Conservation (phyloP, 2,888 invertebrate genomes). For the Vanessa cardui region DNA sequence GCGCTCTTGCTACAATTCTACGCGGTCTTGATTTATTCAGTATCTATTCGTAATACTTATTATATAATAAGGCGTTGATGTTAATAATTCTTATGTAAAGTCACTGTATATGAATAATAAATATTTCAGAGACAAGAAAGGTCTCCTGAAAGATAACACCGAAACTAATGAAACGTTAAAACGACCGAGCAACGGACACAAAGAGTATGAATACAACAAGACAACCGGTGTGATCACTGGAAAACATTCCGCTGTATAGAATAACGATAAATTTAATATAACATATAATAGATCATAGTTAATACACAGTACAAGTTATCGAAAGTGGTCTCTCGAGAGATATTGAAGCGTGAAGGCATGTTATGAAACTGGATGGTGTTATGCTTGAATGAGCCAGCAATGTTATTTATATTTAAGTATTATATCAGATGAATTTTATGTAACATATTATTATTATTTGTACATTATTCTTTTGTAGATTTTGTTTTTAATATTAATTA, state of each 20-base stretch:
- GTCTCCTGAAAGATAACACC: conserved; percentile 63
- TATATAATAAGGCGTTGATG: too few species aligned
- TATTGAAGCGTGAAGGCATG: conserved; percentile 28
- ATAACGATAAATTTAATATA: conserved; percentile 5
- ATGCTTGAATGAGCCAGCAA: conserved; percentile 10
- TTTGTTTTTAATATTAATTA: not conserved
- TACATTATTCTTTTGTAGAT: not conserved
- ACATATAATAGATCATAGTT: conserved; percentile 3
- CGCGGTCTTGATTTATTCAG: too few species aligned
- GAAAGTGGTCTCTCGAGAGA: conserved; percentile 36
- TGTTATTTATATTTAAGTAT: not conserved
- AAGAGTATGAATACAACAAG: conserved; percentile 74
- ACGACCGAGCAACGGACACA: conserved; percentile 64
- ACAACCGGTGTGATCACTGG: conserved; percentile 74
- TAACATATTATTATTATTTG: not conserved
- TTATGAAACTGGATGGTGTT: conserved; percentile 20
- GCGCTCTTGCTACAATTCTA: too few species aligned
- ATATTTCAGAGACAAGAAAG: conserved; percentile 72
- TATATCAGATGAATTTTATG: not conserved
- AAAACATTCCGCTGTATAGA: conserved; percentile 74
- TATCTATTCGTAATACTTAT: too few species aligned
- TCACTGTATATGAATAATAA: not conserved
- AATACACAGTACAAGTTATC: conserved; percentile 25
- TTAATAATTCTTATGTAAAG: too few species aligned
- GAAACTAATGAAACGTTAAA: conserved; percentile 54